Evolutionary conservation across 2,888 invertebrate species (phyloP), one percentile per base, ranked within the genome.

Genomic region (Notodonta dromedarius): DNA sequence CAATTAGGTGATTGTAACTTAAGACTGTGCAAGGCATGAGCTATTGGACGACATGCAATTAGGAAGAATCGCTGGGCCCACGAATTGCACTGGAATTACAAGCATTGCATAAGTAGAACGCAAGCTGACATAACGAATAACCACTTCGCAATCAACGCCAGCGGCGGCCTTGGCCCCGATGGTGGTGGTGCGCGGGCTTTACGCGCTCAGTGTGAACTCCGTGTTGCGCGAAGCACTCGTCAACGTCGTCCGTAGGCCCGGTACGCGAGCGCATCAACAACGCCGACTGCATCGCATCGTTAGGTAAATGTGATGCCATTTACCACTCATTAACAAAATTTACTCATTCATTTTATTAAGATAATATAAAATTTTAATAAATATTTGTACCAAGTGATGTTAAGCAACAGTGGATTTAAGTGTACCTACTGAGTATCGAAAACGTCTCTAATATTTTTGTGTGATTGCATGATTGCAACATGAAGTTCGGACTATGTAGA

Each of bases 41-140:
- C 6, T 42, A 24, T 11, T 24, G 51, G 8, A 11, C 4, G 51
- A 51, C n/a, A 1, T 12, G 24, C 8, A 46, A 71, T 67, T 71
- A 75, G 42, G 67, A 72, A 72, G 68, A 75, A 72, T 70, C 74
- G 71, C 71, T 78, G 77, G 88, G 87, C 86, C 87, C 86, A 87
- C 89, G 87, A 91, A 89, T 88, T 90, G 87, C 88, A 90, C 51
- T 87, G 84, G 82, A 86, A 87, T 89, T 82, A 81, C 79, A 83
- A 84, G 80, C 81, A 82, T 93, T 93, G 91, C 93, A 90, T 91
- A 93, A 93, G 90, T 92, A 86, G 93, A 91, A 92, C 92, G 89
- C 87, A 78, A 78, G 82, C 92, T 93, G 93, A 93, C 93, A 92
- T 93, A 93, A 93, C 91, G 84, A 85, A 83, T 81, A 24, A 77